Evolutionary conservation across 2,888 invertebrate genomes (phyloP).

Genomic region (Zelleria hepariella): DNA sequence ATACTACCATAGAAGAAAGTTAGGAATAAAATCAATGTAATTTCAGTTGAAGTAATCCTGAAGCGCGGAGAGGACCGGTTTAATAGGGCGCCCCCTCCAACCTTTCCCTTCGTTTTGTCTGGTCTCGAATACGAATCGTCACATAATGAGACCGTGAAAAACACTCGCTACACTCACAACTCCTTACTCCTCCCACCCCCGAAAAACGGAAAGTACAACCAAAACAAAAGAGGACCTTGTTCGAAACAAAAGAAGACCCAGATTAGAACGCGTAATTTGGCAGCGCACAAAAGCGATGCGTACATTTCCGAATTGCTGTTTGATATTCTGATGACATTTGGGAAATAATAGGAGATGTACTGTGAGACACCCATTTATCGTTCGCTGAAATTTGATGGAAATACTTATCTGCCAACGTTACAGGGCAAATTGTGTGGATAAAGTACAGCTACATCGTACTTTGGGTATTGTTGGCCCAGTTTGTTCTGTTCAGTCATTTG

Average conservation of each 20-base stretch:
- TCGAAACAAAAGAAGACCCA: constrained; percentile 20
- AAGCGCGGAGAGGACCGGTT: constrained; percentile 17
- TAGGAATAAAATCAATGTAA: constrained; percentile 13
- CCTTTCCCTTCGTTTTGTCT: neutral
- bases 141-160: constrained; percentile 62
- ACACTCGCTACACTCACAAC: constrained; percentile 51
- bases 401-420: constrained; percentile 24
- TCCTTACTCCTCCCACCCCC: constrained; percentile 34
- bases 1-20: constrained; percentile 12
- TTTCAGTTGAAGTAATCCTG: constrained; percentile 15
- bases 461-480: neutral
- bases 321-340: constrained; percentile 63
- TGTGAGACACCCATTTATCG: constrained; percentile 36
- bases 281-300: constrained; percentile 17
- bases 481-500: constrained; percentile 13
- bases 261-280: constrained; percentile 16
- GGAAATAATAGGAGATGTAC: constrained; percentile 52
- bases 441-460: neutral
- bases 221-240: constrained; percentile 23
- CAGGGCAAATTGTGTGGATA: neutral
- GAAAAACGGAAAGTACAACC: constrained; percentile 25
- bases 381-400: constrained; percentile 36
- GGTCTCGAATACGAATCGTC: constrained; percentile 57
- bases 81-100: constrained; percentile 2
- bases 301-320: constrained; percentile 39